Percentiles rank a stretch among this genome's conserved stretches.
These are phyloP conservation scores for Poeciliopsis prolifica DNA, from an alignment of 2,113 vertebrate species.

Conservation along the genomic window DNA sequence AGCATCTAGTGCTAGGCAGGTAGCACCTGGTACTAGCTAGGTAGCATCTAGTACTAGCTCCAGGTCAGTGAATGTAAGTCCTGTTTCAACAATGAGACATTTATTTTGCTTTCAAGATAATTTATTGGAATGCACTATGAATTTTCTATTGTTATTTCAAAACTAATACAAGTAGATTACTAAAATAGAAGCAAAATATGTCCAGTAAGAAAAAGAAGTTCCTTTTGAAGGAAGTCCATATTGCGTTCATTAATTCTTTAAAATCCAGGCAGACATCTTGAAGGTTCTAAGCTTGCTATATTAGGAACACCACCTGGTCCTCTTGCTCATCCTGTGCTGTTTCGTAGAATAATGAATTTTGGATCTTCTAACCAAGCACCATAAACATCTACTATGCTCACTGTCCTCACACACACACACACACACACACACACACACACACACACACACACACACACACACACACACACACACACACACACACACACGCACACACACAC, in stretches of 20 bases:
- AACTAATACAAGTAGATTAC: background rate
- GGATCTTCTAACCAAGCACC: background rate
- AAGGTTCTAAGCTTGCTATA: no score
- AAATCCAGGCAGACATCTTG: no score
- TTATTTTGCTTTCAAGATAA: background rate
- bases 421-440: no score
- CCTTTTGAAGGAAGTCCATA: background rate
- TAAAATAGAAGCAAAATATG: no score
- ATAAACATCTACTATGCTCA: background rate
- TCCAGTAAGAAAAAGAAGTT: background rate
- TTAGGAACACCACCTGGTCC: no score
- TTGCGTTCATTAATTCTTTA: no score
- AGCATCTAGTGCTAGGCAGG: background rate
- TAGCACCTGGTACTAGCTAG: background rate
- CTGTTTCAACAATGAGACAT: background rate
- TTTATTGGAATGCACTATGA: background rate
- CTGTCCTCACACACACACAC: background rate
- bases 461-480: background rate
- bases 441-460: background rate
- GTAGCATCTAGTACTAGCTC: background rate
- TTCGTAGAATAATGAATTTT: background rate
- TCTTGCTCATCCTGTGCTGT: background rate
- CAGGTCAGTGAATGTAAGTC: background rate
- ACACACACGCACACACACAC: background rate
- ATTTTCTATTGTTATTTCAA: background rate